Evolutionary conservation across 2,888 invertebrate genomes (phyloP), one percentile per base, ranked within the genome.

Genomic region (Adelphocoris suturalis): DNA sequence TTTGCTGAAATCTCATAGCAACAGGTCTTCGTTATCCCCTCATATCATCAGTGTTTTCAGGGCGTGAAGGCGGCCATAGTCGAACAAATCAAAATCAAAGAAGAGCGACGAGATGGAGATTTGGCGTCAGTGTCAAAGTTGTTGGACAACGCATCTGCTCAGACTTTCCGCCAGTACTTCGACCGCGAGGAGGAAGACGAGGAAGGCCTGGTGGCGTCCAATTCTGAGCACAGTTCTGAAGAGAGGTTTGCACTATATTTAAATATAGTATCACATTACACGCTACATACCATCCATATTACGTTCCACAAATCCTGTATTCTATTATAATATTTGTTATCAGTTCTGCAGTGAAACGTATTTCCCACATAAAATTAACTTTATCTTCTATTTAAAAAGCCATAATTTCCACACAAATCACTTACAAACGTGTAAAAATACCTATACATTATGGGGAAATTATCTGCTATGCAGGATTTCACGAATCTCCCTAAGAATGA

Each of bases 121-220:
- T 94, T 97, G 91, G 98, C 97, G 19, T 96, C 97, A 13, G 96
- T 98, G 0, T 96, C 96, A 0, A 95, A 96, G 91, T 94, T 97
- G 57, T 93, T 97, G 89, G 96, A 96, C 92, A 96, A 97, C 91
- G 97, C 98, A 0, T 94, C 94, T 7, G 94, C 94, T 11, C 94
- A 95, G 91, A 94, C 94, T 89, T 96, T 96, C 92, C 95, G 95
- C 92, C 95, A 95, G 92, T 96, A 95, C 92, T 96, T 96, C 92
- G 91, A 92, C 55, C 92, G 92, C 13, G 91, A 90, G 19, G 92
- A 92, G 92, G 96, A 96, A 93, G 96, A 96, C 92, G 95, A 95
- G 92, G 97, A 97, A 93, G 97, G 97, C 19, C 94, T 97, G 0
- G 95, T 97, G 0, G 97, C 97, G 3, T 95, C 95, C 92, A 96